These are phyloP conservation scores for Litoditis marina DNA, from an alignment of 2,888 invertebrate genomes.

Conservation along the genomic window DNA sequence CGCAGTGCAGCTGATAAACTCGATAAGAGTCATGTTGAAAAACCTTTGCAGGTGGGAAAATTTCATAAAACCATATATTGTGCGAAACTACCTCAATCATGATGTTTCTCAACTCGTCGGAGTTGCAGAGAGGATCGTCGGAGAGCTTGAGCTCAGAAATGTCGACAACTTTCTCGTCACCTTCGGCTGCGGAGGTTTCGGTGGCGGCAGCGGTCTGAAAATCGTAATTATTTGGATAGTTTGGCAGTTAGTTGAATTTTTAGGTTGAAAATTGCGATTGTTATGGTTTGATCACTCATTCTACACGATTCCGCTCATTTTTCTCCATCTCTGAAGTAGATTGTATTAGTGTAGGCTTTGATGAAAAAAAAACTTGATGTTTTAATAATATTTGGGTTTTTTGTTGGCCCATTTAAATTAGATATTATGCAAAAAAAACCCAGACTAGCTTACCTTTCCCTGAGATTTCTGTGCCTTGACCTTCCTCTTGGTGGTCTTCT, in stretches of 20 bases:
- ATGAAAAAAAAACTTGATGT: too few species aligned
- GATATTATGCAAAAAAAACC: background rate
- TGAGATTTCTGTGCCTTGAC: constrained; percentile 24
- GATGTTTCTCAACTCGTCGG: constrained; percentile 54
- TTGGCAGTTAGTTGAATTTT: too few species aligned
- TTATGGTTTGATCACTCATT: too few species aligned
- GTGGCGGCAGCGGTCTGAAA: constrained; percentile 13
- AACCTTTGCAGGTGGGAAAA: too few species aligned
- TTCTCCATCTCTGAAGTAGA: background rate
- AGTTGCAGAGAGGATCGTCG: constrained; percentile 59
- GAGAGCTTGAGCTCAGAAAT: constrained; percentile 50
- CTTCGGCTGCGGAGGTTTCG: constrained; percentile 24
- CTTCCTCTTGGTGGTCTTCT: constrained; percentile 11
- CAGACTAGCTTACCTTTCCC: background rate
- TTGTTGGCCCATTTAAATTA: too few species aligned
- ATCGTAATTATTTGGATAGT: background rate
- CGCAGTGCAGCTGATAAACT: too few species aligned
- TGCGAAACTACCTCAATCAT: constrained; percentile 42
- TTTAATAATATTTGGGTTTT: too few species aligned
- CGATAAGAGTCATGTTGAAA: too few species aligned
- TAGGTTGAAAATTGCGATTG: too few species aligned
- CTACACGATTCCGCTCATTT: too few species aligned
- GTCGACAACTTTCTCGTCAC: constrained; percentile 42
- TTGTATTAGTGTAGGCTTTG: too few species aligned
- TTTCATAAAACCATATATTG: too few species aligned